These are phyloP conservation scores for Macrocentrus cingulum DNA, from an alignment of 1,140 invertebrate species.

Conservation along the genomic window DNA sequence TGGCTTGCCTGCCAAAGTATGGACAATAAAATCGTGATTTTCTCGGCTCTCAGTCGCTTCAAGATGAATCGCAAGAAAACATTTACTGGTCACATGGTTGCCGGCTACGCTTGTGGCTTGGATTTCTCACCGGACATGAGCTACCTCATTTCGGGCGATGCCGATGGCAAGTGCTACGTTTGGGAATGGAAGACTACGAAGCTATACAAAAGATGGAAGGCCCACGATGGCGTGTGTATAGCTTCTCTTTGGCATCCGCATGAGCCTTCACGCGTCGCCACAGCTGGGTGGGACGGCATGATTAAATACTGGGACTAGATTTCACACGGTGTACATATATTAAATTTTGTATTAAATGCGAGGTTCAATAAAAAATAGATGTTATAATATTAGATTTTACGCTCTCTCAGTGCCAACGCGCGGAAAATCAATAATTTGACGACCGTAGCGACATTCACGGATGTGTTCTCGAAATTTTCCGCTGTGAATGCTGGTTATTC, in stretches of 20 bases:
- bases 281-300: slow-evolving; percentile 96
- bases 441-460: no score
- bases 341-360: no score
- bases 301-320: slow-evolving; percentile 98
- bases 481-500: no score
- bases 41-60: slow-evolving; percentile 95
- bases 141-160: slow-evolving; percentile 98
- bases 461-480: no score
- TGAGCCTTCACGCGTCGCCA: slow-evolving; percentile 94
- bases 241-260: slow-evolving; percentile 97
- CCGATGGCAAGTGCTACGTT: slow-evolving; percentile 97
- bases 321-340: no score
- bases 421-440: no score
- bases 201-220: slow-evolving; percentile 97
- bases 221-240: slow-evolving; percentile 97
- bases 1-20: slow-evolving; percentile 99
- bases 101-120: slow-evolving; percentile 95
- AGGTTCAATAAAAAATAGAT: no score
- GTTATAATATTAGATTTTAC: no score
- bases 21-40: slow-evolving; percentile 99
- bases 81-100: slow-evolving; percentile 98
- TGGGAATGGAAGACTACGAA: slow-evolving; percentile 99
- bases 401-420: no score
- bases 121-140: slow-evolving; percentile 99
- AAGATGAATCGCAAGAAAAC: slow-evolving; percentile 98